Conservation (phyloP, 1,140 invertebrate genomes). For the Drosophila quadrilineata region DNA sequence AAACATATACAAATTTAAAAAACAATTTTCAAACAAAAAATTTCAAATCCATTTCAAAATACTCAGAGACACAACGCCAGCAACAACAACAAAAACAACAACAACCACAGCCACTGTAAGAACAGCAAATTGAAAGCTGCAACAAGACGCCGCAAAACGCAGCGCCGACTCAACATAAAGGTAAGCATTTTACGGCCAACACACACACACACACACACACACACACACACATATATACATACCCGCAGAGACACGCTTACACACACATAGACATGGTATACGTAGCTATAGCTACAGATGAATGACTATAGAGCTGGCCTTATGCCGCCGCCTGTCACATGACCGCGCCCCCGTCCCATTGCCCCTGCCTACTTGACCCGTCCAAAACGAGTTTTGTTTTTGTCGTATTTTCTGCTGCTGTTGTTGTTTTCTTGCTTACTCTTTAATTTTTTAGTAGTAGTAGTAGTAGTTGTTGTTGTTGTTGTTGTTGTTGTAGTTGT, state of each 20-base stretch:
- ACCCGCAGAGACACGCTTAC: constrained; percentile 4
- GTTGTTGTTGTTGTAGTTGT: too few species aligned
- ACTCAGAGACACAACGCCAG: background rate
- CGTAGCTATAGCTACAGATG: constrained; percentile 14
- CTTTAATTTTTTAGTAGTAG: too few species aligned
- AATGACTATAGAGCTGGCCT: constrained; percentile 31
- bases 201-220: constrained; percentile 11
- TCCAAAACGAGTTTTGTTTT: constrained; percentile 60
- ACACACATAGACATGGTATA: too few species aligned
- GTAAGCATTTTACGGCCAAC: constrained; percentile 38
- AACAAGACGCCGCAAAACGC: constrained; percentile 3
- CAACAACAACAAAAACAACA: background rate
- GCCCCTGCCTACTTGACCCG: constrained; percentile 24
- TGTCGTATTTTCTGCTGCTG: too few species aligned
- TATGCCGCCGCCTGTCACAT: constrained; percentile 50
- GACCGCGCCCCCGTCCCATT: constrained; percentile 41
- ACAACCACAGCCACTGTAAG: background rate
- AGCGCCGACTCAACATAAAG: constrained; percentile 32
- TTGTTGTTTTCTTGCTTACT: too few species aligned
- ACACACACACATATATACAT: background rate
- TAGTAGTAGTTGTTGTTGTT: too few species aligned
- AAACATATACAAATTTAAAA: constrained; percentile 1
- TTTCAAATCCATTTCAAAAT: too few species aligned
- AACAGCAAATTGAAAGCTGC: constrained; percentile 31
- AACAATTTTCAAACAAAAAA: constrained; percentile 8